Evolutionary conservation across 2,113 vertebrate genomes (phyloP).

Genomic region (Xenopus borealis): DNA sequence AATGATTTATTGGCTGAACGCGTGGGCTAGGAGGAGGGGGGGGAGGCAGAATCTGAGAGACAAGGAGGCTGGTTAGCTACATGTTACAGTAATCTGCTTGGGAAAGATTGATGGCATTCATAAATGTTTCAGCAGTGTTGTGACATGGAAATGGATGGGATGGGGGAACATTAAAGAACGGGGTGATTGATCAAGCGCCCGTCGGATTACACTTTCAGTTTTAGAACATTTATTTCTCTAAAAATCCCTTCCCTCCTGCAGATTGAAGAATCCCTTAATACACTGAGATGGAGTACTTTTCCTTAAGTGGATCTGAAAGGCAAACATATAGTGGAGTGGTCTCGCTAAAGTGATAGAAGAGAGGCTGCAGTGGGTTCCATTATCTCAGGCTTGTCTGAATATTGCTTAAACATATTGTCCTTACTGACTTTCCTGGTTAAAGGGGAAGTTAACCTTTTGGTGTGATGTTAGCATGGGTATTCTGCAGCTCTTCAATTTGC

Average conservation of each 20-base stretch:
- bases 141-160: background rate
- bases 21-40: background rate
- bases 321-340: no score
- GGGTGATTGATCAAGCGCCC: background rate
- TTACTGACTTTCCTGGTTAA: no score
- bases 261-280: background rate
- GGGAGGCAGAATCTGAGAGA: background rate
- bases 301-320: no score
- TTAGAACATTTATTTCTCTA: background rate
- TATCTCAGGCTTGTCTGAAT: no score
- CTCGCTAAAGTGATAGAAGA: no score
- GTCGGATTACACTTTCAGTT: background rate
- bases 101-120: background rate
- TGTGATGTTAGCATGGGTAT: no score
- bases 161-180: background rate
- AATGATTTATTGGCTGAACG: background rate
- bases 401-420: no score
- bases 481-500: no score
- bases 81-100: background rate
- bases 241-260: background rate
- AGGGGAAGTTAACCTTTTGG: no score
- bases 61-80: background rate
- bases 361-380: no score
- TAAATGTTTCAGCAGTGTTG: background rate
- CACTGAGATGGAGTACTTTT: background rate